Conservation (phyloP, 2,113 vertebrate species). For the Eulemur rufifrons region DNA sequence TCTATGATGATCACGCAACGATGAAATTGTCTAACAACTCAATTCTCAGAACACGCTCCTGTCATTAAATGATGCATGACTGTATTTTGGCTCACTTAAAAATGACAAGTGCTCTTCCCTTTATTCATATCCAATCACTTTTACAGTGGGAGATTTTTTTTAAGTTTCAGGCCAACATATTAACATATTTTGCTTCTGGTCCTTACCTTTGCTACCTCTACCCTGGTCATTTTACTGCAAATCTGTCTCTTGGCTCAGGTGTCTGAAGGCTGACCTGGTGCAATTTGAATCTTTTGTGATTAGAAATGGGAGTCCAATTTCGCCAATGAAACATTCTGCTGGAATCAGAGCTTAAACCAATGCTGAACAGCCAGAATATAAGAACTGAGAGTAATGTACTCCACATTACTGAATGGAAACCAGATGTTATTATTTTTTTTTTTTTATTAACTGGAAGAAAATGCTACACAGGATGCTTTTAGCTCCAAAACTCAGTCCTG, state of each 20-base stretch:
- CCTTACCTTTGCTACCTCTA: neutral
- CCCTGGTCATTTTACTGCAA: neutral
- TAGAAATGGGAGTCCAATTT: slow-evolving; percentile 40
- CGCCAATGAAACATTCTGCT: neutral
- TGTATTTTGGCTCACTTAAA: neutral
- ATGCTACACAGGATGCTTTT: neutral
- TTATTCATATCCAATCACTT: neutral
- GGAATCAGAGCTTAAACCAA: neutral
- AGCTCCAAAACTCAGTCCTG: neutral
- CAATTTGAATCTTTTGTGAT: slow-evolving; percentile 20
- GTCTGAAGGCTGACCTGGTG: slow-evolving; percentile 36
- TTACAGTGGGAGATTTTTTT: neutral
- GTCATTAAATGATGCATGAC: neutral
- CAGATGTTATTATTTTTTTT: neutral
- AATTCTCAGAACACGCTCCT: neutral
- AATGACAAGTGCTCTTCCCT: neutral
- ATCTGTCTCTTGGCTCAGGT: slow-evolving; percentile 2
- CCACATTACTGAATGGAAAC: neutral
- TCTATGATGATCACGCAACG: neutral
- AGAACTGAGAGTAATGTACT: neutral
- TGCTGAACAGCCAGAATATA: slow-evolving; percentile 52
- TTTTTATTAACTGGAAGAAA: neutral
- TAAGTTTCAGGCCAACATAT: neutral
- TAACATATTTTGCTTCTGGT: neutral
- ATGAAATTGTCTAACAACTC: neutral